phyloP scores from a whole-genome alignment of 2,888 invertebrate genomes.

The Aphidoletes aphidimyza region DNA sequence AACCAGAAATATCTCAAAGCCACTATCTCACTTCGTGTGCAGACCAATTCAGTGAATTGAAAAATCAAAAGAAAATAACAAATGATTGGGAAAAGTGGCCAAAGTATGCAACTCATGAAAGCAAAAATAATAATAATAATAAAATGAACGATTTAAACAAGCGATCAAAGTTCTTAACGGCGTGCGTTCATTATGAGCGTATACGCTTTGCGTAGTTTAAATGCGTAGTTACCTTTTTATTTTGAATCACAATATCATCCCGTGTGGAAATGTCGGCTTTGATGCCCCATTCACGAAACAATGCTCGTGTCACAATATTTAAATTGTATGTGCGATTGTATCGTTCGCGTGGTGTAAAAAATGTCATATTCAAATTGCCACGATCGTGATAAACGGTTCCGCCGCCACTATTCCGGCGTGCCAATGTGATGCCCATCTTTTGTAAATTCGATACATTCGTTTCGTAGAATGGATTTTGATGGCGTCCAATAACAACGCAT shows the following conservation, averaged over 20 bases:
- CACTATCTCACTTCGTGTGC: no score
- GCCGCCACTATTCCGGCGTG: slow-evolving; percentile 93
- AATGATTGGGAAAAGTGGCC: no score
- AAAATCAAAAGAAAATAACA: no score
- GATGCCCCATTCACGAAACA: slow-evolving; percentile 84
- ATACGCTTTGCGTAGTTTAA: slow-evolving; percentile 35
- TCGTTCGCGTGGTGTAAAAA: slow-evolving; percentile 84
- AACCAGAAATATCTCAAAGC: no score
- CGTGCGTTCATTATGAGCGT: background rate
- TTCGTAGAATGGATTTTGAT: slow-evolving; percentile 97
- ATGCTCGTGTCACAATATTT: slow-evolving; percentile 82
- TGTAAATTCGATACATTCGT: slow-evolving; percentile 78
- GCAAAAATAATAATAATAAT: no score
- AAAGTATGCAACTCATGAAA: no score
- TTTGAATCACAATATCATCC: slow-evolving; percentile 86
- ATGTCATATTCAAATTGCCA: slow-evolving; percentile 92
- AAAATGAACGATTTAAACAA: background rate
- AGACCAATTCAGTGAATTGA: no score
- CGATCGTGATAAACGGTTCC: slow-evolving; percentile 97
- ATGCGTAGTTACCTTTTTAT: slow-evolving; percentile 67
- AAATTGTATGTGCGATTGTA: slow-evolving; percentile 91
- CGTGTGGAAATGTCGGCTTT: slow-evolving; percentile 80
- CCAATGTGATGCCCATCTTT: slow-evolving; percentile 78
- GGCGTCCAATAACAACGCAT: slow-evolving; percentile 93
- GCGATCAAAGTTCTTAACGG: background rate